phyloP scores from a whole-genome alignment of 2,888 invertebrate genomes.

The Eubasilissa splendida region DNA sequence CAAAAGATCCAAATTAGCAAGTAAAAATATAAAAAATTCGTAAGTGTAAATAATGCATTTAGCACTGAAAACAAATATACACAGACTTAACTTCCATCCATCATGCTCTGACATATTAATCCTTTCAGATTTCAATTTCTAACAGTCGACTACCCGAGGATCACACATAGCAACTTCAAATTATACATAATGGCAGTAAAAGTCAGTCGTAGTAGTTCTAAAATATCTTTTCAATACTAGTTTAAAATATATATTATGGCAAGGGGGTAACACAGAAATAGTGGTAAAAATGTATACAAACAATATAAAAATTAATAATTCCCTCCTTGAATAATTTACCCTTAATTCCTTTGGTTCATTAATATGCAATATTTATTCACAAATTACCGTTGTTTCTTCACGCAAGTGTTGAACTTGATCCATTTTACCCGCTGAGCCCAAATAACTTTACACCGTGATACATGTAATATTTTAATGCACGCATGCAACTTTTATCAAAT shows the following conservation, averaged over 20 bases:
- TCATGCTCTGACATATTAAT: too few species aligned
- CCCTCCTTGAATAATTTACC: background rate
- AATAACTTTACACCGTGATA: too few species aligned
- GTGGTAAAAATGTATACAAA: too few species aligned
- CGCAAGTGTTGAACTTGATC: background rate
- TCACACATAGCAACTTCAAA: too few species aligned
- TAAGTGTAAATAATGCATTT: too few species aligned
- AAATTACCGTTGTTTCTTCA: background rate
- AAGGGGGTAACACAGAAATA: background rate
- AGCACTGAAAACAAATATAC: too few species aligned
- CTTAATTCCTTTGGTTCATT: background rate
- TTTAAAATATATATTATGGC: constrained; percentile 10
- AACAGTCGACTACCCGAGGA: too few species aligned
- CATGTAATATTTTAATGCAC: background rate
- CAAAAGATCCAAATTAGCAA: background rate
- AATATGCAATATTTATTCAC: background rate
- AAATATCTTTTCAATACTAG: background rate
- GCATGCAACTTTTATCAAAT: background rate
- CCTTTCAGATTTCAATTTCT: too few species aligned
- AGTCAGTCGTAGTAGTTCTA: background rate
- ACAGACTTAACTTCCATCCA: too few species aligned
- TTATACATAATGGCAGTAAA: too few species aligned
- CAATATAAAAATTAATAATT: background rate
- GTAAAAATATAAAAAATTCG: background rate
- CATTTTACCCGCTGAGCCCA: background rate